Base-by-base conservation (phyloP, 1,140 invertebrate species). In the Drosophila carrolli region DNA sequence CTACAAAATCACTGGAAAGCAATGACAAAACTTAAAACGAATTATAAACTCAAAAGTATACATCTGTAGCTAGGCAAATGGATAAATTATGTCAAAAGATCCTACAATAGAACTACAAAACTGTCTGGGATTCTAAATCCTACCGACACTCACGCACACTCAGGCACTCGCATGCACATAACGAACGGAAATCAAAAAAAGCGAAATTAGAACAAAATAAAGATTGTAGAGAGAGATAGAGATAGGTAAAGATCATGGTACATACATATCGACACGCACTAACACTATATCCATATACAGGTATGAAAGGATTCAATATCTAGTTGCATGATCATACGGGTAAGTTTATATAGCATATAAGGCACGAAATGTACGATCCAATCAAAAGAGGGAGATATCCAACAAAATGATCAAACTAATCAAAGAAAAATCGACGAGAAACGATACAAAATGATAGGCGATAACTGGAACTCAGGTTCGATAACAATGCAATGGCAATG, bases 1-100 rank as follows among this genome's bases (percentile, higher is more conserved):
- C 50, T 8, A 78, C 37, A 19, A 38, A 54, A 58, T 59, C 4
- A 57, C 14, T 43, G 9, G 29, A 60, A 38, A 16, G 29, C 13
- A 47, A 55, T 35, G 57, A 53, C 9, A 9, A 59, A 81, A 73
- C 51, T n/a, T 10, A 48, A 65, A 55, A 51, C 7, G 27, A 72
- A 75, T 53, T 38, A 14, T 23, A 10, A 70, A 75, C 48, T 10
- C 2, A 56, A 59, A 32, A 63, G 23, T 44, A 32, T 13, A 59
- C 7, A 6, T 66, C 32, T 16, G 38, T 53, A 66, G 50, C 40
- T 63, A 78, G 50, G 55, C 44, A 47, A 74, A 77, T 62, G 72
- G 46, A 11, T 44, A 73, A 78, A 85, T 71, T 32, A 81, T 85
- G 51, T 79, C 77, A 71, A 60, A 71, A 82, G 68, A 66, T 68